Conservation (phyloP, 2,113 vertebrate species). For the Corythaeola cristata region DNA sequence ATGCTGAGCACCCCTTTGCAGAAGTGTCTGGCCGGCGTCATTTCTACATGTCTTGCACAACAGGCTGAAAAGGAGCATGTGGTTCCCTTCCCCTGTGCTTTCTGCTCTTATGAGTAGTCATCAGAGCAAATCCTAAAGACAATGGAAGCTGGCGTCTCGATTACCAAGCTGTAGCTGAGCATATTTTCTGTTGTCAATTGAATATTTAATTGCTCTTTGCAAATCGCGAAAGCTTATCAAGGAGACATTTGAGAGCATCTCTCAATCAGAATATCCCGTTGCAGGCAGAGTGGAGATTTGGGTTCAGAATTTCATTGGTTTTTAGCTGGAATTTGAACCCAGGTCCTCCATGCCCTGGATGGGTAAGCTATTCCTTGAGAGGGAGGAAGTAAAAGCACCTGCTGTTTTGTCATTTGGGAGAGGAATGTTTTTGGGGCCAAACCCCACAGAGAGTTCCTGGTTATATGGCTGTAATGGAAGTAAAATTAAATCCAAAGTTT, state of each 20-base stretch:
- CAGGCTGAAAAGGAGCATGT: background rate
- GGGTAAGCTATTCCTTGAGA: background rate
- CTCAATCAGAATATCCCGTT: rapidly evolving
- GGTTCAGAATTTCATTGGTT: background rate
- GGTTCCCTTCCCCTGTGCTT: background rate
- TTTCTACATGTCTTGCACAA: background rate
- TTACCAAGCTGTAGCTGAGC: background rate
- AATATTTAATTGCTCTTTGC: background rate
- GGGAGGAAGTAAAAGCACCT: background rate
- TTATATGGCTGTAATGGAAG: background rate
- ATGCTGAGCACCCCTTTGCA: background rate
- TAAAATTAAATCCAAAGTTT: background rate
- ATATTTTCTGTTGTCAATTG: background rate
- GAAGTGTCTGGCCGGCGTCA: background rate
- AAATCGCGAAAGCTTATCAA: background rate
- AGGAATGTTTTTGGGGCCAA: background rate
- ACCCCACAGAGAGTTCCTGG: background rate
- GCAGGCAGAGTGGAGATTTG: background rate
- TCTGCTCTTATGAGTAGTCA: background rate
- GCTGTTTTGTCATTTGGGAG: background rate
- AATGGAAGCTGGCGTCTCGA: background rate
- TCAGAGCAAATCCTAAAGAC: background rate
- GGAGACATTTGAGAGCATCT: background rate
- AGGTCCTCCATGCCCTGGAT: background rate
- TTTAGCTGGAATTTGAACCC: background rate